Conservation (phyloP, 1,140 invertebrate species). For the Drosophila rufa region DNA sequence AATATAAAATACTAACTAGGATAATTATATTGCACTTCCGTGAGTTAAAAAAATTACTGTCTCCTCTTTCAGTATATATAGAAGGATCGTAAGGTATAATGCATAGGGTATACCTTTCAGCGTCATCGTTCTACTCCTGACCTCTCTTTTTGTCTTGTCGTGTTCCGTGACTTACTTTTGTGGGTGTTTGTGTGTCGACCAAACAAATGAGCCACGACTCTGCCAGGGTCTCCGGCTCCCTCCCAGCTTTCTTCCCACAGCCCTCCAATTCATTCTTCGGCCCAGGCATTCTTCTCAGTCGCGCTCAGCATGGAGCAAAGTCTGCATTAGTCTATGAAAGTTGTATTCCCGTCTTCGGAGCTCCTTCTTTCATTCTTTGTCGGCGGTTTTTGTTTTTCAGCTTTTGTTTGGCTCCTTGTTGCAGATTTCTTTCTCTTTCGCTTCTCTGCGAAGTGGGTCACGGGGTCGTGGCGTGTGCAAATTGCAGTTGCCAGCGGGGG, state of each 20-base stretch:
- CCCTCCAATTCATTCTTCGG: constrained; percentile 7
- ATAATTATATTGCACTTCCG: no score
- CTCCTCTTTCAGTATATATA: no score
- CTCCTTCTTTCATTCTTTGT: constrained; percentile 52
- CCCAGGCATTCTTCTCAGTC: constrained; percentile 16
- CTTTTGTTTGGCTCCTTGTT: constrained; percentile 73
- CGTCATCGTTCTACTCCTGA: neutral
- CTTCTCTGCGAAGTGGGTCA: constrained; percentile 64
- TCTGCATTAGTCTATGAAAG: constrained; percentile 71
- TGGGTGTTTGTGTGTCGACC: constrained; percentile 34
- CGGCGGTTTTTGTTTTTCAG: constrained; percentile 32
- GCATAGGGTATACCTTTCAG: neutral
- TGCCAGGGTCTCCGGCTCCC: constrained; percentile 10
- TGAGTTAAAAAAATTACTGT: no score
- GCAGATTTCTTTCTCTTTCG: constrained; percentile 54
- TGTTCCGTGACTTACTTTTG: constrained; percentile 4
- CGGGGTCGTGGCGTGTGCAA: constrained; percentile 75
- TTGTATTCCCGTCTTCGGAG: constrained; percentile 54
- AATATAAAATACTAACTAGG: no score
- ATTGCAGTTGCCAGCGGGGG: constrained; percentile 60
- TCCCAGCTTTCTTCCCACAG: constrained; percentile 1
- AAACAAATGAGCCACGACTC: constrained; percentile 71
- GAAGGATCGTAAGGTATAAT: neutral
- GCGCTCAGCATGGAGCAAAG: constrained; percentile 42
- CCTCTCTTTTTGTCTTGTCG: neutral